Percentiles rank a stretch among this genome's conserved stretches.
Conservation (phyloP, 2,113 vertebrate genomes). For the Litocranius walleri region DNA sequence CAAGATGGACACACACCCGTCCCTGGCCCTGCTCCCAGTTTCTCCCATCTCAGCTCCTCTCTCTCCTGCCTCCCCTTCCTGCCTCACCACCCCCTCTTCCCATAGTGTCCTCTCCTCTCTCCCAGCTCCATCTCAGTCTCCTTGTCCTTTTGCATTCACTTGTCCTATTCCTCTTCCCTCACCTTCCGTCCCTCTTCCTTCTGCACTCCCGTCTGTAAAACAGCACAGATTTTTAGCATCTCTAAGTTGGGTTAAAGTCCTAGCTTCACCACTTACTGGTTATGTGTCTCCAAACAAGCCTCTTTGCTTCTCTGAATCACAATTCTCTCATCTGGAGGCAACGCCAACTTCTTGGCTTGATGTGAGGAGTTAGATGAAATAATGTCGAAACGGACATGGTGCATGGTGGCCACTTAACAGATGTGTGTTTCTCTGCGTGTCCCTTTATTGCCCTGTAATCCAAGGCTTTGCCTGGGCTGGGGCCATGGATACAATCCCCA, state of each 20-base stretch:
- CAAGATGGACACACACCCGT: rapidly evolving
- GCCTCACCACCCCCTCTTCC: not conserved
- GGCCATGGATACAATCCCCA: not conserved
- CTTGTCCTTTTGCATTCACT: not conserved
- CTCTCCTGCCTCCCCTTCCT: not conserved
- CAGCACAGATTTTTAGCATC: not conserved
- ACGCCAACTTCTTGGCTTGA: too few species aligned
- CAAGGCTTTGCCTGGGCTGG: not conserved
- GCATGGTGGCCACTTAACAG: rapidly evolving
- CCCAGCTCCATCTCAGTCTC: not conserved
- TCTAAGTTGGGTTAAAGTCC: not conserved
- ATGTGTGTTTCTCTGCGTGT: not conserved
- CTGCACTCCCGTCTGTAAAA: not conserved
- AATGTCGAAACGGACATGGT: rapidly evolving
- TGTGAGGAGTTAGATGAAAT: not conserved
- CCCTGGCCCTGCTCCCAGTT: not conserved
- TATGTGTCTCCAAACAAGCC: not conserved
- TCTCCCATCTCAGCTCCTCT: rapidly evolving
- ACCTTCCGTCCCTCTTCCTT: not conserved
- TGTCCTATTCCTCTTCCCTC: not conserved
- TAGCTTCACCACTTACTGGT: not conserved
- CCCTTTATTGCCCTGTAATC: not conserved
- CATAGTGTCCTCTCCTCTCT: not conserved
- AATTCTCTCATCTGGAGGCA: not conserved
- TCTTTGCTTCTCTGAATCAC: not conserved